These are phyloP conservation scores for Nemopilema nomurai DNA, from an alignment of 30 jellyfish, hydroid and myxozoan species.

Conservation along the genomic window DNA sequence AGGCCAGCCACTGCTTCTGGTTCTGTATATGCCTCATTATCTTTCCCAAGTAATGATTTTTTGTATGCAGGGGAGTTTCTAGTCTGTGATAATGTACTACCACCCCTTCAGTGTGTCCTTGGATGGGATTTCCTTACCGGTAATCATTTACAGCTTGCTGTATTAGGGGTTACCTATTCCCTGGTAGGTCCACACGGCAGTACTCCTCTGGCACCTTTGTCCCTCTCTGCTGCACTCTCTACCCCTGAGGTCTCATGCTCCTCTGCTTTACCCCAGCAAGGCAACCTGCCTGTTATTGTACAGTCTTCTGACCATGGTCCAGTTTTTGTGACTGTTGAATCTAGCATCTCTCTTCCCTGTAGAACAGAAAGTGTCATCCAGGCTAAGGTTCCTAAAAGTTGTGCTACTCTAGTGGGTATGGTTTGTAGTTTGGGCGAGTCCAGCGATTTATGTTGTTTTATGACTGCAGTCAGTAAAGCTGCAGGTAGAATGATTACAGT, in stretches of 20 bases:
- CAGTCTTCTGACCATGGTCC: slow-evolving; percentile 31
- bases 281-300: slow-evolving; percentile 18
- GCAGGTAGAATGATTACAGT: background rate
- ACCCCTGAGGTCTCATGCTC: slow-evolving; percentile 18
- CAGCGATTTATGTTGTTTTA: background rate
- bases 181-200: slow-evolving; percentile 29
- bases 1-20: slow-evolving; percentile 32
- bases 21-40: slow-evolving; percentile 10
- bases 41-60: slow-evolving; percentile 23
- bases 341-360: slow-evolving; percentile 13
- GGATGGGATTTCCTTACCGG: slow-evolving; percentile 49
- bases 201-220: slow-evolving; percentile 22
- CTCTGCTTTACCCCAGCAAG: slow-evolving; percentile 1
- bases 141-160: slow-evolving; percentile 1
- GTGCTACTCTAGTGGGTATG: slow-evolving; percentile 7
- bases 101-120: slow-evolving; percentile 39
- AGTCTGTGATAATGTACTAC: slow-evolving; percentile 30
- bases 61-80: slow-evolving; percentile 14
- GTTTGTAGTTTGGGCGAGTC: background rate
- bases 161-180: slow-evolving; percentile 10
- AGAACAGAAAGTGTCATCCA: slow-evolving; percentile 22
- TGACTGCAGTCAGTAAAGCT: slow-evolving; percentile 17
- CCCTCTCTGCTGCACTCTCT: slow-evolving; percentile 8
- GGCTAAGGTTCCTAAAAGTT: slow-evolving; percentile 8
- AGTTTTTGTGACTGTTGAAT: slow-evolving; percentile 1